Percentiles rank a stretch among this genome's conserved stretches.
Conservation (phyloP, 2,113 vertebrate species). For the Ivindomyrus marchei region DNA sequence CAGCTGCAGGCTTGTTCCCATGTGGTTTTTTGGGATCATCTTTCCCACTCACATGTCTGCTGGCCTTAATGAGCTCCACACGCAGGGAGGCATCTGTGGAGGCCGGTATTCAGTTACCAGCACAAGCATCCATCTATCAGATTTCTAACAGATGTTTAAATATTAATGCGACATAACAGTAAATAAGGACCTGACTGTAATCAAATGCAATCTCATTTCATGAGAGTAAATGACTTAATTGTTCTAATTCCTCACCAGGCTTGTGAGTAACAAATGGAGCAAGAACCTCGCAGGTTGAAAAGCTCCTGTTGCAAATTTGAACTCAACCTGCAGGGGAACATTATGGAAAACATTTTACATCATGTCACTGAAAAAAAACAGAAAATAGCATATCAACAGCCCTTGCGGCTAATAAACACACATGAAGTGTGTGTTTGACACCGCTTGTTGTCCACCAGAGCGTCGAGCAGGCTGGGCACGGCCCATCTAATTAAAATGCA, state of each 20-base stretch:
- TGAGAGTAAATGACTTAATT: slow-evolving; percentile 5
- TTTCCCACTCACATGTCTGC: background rate
- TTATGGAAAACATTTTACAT: background rate
- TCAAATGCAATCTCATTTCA: slow-evolving; percentile 8
- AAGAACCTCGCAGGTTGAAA: background rate
- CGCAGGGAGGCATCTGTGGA: background rate
- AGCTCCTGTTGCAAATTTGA: background rate
- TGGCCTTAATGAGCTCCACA: background rate
- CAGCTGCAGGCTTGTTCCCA: background rate
- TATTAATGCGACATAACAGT: slow-evolving; percentile 35
- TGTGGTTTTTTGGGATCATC: background rate
- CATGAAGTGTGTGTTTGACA: too few relatives aligned
- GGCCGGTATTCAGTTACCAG: background rate
- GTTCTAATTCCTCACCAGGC: background rate
- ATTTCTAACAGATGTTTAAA: slow-evolving; percentile 26
- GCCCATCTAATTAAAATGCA: background rate
- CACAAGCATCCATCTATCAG: background rate
- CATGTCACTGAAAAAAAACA: background rate
- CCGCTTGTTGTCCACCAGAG: too few relatives aligned
- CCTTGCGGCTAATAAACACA: background rate
- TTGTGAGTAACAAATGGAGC: background rate
- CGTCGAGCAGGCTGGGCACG: background rate
- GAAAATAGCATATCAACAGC: background rate
- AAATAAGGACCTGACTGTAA: slow-evolving; percentile 30
- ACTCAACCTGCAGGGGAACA: background rate